Evolutionary conservation across 2,113 vertebrate species (phyloP).

Genomic region (Rhynchomys soricoides): DNA sequence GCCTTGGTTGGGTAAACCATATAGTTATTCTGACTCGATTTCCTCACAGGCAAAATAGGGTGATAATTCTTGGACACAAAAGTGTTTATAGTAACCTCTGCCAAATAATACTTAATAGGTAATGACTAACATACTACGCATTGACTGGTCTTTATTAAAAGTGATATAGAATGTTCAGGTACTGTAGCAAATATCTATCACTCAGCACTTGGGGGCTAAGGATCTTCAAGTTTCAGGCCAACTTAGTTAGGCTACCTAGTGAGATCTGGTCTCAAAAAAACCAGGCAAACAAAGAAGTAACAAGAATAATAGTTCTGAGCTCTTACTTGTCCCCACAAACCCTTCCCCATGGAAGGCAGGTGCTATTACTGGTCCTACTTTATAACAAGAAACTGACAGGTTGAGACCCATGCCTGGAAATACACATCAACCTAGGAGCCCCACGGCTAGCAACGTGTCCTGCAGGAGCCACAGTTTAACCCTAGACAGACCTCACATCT

Average conservation of each 20-base stretch:
- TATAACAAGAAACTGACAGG: slow-evolving; percentile 17
- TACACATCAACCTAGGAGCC: not conserved
- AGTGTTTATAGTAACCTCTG: slow-evolving; percentile 3
- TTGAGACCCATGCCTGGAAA: not conserved
- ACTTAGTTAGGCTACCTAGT: not conserved
- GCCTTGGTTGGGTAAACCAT: not conserved
- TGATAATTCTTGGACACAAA: not conserved
- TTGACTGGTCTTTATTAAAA: slow-evolving; percentile 15
- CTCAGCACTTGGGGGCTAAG: not conserved
- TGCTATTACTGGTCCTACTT: not conserved
- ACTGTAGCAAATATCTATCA: not conserved
- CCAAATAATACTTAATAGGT: slow-evolving; percentile 37
- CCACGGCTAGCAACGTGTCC: not conserved
- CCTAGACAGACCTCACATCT: not conserved
- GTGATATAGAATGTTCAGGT: not conserved
- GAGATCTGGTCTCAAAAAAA: not conserved
- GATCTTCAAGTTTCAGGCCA: not conserved
- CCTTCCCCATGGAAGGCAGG: not conserved
- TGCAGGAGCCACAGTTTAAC: not conserved
- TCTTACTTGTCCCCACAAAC: not conserved
- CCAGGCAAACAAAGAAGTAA: not conserved
- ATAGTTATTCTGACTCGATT: not conserved
- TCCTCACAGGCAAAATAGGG: not conserved
- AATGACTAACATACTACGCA: not conserved
- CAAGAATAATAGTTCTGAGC: not conserved